Evolutionary conservation across 2,888 invertebrate genomes (phyloP).

Genomic region (Leucophenga maculata): DNA sequence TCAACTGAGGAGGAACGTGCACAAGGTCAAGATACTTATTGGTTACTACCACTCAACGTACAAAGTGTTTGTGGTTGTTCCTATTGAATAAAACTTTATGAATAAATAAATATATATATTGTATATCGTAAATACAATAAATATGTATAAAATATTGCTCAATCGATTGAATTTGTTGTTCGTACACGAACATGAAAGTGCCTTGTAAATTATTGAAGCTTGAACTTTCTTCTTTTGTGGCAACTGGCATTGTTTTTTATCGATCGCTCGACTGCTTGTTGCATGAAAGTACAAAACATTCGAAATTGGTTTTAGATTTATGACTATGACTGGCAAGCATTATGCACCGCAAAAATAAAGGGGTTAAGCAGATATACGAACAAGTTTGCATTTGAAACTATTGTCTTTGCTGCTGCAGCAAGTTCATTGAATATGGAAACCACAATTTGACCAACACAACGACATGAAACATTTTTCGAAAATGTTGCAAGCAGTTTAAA

Average conservation of each 20-base stretch:
- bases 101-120: neutral
- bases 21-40: slow-evolving; percentile 65
- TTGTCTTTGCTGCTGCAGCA: too few species aligned
- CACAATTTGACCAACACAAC: neutral
- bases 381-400: too few species aligned
- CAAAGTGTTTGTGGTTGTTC: neutral
- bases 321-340: slow-evolving; percentile 3
- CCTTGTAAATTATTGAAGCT: slow-evolving; percentile 15
- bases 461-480: slow-evolving; percentile 4
- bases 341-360: neutral
- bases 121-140: slow-evolving; percentile 26
- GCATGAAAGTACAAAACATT: slow-evolving; percentile 37
- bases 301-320: slow-evolving; percentile 18
- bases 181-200: slow-evolving; percentile 53
- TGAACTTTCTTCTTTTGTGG: slow-evolving; percentile 26
- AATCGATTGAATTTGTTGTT: slow-evolving; percentile 30
- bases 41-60: slow-evolving; percentile 34
- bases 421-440: neutral
- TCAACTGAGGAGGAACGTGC: slow-evolving; percentile 47
- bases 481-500: neutral
- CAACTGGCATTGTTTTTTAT: slow-evolving; percentile 1
- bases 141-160: slow-evolving; percentile 18
- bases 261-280: slow-evolving; percentile 31
- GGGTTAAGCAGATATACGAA: neutral
- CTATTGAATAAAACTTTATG: slow-evolving; percentile 4